phyloP scores from a whole-genome alignment of 2,113 vertebrate species.

The Patagioenas fasciata region DNA sequence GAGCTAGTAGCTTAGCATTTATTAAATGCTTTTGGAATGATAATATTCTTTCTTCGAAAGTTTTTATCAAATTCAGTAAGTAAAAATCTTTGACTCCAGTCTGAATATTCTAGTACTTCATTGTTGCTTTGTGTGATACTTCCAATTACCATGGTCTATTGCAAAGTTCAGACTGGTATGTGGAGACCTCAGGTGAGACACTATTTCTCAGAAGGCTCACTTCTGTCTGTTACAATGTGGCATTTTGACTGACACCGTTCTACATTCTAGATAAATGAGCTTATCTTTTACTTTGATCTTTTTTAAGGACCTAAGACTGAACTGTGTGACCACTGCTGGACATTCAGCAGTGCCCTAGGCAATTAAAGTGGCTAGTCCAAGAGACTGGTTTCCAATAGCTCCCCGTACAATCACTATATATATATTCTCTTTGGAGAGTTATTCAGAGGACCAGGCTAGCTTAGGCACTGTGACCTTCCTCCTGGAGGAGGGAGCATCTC shows the following conservation, averaged over 20 bases:
- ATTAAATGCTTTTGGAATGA: constrained; percentile 63
- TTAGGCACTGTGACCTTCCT: background rate
- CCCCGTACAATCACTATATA: background rate
- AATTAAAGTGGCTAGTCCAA: background rate
- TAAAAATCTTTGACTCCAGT: background rate
- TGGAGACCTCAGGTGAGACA: background rate
- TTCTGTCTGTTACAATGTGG: background rate
- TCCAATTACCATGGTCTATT: background rate
- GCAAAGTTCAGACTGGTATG: background rate
- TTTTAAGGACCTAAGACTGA: background rate
- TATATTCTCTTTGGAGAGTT: background rate
- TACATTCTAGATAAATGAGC: background rate
- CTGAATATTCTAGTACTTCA: background rate
- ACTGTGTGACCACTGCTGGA: background rate
- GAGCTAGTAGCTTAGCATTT: constrained; percentile 60
- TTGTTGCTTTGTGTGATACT: background rate
- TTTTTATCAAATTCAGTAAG: constrained; percentile 30
- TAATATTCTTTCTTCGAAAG: constrained; percentile 59
- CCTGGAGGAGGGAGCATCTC: background rate
- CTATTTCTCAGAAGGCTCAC: background rate
- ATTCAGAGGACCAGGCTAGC: background rate
- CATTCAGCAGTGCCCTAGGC: background rate
- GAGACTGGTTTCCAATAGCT: background rate
- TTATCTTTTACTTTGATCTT: background rate
- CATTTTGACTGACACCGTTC: background rate